phyloP scores from a whole-genome alignment of 2,797 vertebrate genomes.

The Enteromius anoplus region DNA sequence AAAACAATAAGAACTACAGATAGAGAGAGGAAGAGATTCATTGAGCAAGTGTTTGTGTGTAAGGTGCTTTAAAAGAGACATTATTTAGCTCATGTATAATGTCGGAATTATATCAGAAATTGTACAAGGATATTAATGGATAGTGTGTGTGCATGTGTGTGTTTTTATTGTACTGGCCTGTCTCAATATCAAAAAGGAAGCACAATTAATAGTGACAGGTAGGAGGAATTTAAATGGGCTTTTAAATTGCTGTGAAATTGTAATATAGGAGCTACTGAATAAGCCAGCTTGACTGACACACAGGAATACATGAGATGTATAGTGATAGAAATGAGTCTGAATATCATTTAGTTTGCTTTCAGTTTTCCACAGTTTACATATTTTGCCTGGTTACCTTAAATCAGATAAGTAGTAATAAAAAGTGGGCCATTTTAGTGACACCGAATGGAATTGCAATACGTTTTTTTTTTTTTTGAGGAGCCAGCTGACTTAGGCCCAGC shows the following conservation, averaged over 20 bases:
- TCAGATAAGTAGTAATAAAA: not conserved
- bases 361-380: not conserved
- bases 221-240: conserved; percentile 42
- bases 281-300: conserved; percentile 13
- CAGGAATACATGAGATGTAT: not conserved
- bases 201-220: conserved; percentile 44
- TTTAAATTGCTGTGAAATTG: conserved; percentile 48
- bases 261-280: conserved; percentile 20
- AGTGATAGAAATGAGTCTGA: conserved; percentile 2
- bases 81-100: conserved; percentile 12
- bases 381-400: not conserved
- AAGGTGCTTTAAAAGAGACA: not conserved
- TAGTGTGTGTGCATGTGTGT: not conserved
- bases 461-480: not conserved
- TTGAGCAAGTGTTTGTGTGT: conserved; percentile 28
- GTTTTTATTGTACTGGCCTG: not conserved
- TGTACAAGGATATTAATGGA: conserved; percentile 26
- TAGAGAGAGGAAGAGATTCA: conserved; percentile 34
- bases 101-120: conserved; percentile 22
- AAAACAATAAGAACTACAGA: conserved; percentile 32
- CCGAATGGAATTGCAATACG: not conserved
- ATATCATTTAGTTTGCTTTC: not conserved
- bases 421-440: not conserved
- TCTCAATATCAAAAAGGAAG: conserved; percentile 30
- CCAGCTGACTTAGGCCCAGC: too few relatives aligned